A percentile compares a stretch with the other conserved stretches of the same genome.
These are phyloP conservation scores for Ianthella basta DNA, from an alignment of 37 sponge, comb jelly and placozoan species.

Conservation along the genomic window DNA sequence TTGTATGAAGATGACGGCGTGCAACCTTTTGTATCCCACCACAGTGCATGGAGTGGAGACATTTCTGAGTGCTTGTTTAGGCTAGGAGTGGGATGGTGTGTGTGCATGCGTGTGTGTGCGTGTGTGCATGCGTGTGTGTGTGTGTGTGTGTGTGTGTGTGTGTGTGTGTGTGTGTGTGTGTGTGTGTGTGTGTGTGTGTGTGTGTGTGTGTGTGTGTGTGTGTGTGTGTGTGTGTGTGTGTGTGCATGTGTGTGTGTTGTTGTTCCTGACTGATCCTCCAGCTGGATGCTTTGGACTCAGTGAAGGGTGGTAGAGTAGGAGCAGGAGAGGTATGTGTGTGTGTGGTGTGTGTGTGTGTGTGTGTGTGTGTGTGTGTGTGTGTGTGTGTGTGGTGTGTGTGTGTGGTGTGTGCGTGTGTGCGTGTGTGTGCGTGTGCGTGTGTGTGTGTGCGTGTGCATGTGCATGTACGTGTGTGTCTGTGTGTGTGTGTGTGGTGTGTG, in stretches of 20 bases:
- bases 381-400: neutral
- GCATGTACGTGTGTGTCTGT: neutral
- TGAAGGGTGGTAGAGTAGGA: neutral
- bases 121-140: slow-evolving; percentile 24
- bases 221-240: neutral
- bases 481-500: neutral
- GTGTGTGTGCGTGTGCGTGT: slow-evolving; percentile 10
- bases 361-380: slow-evolving; percentile 22
- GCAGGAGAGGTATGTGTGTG: neutral
- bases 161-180: slow-evolving; percentile 34
- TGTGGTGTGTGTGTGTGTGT: neutral
- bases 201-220: neutral
- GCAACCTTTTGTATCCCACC: slow-evolving; percentile 83
- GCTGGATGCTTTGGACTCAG: neutral
- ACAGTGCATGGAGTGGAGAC: no score
- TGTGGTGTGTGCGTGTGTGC: slow-evolving; percentile 17
- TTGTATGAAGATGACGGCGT: slow-evolving; percentile 88
- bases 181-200: slow-evolving; percentile 47
- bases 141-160: slow-evolving; percentile 16
- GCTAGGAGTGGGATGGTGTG: neutral
- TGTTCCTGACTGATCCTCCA: neutral
- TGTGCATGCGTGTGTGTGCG: slow-evolving; percentile 19
- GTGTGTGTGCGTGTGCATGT: neutral
- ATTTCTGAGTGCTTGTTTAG: no score
- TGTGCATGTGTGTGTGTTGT: neutral